These are phyloP conservation scores for Morinoia aosen DNA, from an alignment of 2,888 invertebrate species.

Conservation along the genomic window DNA sequence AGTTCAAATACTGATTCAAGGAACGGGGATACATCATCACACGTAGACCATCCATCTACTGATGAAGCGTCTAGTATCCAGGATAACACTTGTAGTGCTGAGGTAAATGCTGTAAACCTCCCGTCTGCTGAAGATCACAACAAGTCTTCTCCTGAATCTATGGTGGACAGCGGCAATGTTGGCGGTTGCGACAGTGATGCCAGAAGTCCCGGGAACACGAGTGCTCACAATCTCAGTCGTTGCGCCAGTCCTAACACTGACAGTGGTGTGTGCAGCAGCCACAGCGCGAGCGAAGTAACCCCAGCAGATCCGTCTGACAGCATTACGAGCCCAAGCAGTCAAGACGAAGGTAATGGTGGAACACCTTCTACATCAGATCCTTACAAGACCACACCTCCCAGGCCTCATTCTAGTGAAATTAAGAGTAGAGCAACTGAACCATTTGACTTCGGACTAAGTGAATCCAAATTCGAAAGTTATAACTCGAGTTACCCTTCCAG, in stretches of 20 bases:
- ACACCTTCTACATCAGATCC: background rate
- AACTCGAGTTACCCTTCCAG: background rate
- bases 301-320: constrained; percentile 28
- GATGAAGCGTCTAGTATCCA: background rate
- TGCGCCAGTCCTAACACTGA: constrained; percentile 37
- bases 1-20: background rate
- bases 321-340: constrained; percentile 25
- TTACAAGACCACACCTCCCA: background rate
- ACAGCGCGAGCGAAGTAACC: constrained; percentile 16
- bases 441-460: background rate
- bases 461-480: background rate
- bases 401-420: background rate
- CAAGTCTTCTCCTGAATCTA: constrained; percentile 20
- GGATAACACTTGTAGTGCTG: background rate
- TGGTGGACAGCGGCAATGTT: background rate
- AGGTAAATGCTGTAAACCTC: background rate
- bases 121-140: background rate
- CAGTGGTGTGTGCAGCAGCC: constrained; percentile 48
- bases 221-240: constrained; percentile 1
- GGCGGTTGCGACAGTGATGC: background rate
- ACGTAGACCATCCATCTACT: background rate
- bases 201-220: background rate
- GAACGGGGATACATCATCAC: background rate
- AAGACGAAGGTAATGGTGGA: constrained; percentile 27
- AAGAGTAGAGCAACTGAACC: background rate